phyloP scores from a whole-genome alignment of 1,140 invertebrate genomes.

The Drosophila chauvacae region DNA sequence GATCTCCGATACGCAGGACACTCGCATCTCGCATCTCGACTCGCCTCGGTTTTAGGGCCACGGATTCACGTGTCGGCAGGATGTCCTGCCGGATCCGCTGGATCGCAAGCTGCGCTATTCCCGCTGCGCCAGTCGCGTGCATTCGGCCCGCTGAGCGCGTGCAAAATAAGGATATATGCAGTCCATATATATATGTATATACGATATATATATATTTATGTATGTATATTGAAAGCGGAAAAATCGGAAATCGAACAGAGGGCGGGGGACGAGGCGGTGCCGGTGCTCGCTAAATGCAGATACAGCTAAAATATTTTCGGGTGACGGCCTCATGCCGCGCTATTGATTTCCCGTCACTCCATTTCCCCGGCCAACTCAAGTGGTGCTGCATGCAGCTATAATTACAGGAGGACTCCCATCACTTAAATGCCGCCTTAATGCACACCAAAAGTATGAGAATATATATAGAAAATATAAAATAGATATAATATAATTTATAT shows the following conservation, averaged over 20 bases:
- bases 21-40: constrained; percentile 1
- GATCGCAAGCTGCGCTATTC: constrained; percentile 40
- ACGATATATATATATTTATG: background rate
- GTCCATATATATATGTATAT: too few relatives aligned
- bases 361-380: constrained; percentile 37
- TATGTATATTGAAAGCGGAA: constrained; percentile 26
- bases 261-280: constrained; percentile 7
- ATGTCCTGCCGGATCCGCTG: constrained; percentile 25
- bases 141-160: constrained; percentile 48
- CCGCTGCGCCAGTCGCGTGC: constrained; percentile 65
- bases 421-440: background rate
- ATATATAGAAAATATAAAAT: background rate
- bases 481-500: background rate
- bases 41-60: constrained; percentile 7
- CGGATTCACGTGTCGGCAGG: constrained; percentile 25
- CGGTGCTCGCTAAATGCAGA: constrained; percentile 31
- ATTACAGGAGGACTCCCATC: constrained; percentile 5
- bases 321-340: constrained; percentile 39
- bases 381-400: constrained; percentile 13
- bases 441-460: background rate
- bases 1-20: constrained; percentile 13
- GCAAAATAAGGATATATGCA: constrained; percentile 20
- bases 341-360: constrained; percentile 60
- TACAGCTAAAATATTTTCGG: constrained; percentile 10
- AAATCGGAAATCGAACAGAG: constrained; percentile 10